Evolutionary conservation across 2,888 invertebrate genomes (phyloP), one percentile per base, ranked within the genome.

Genomic region (Rhamnusium bicolor): DNA sequence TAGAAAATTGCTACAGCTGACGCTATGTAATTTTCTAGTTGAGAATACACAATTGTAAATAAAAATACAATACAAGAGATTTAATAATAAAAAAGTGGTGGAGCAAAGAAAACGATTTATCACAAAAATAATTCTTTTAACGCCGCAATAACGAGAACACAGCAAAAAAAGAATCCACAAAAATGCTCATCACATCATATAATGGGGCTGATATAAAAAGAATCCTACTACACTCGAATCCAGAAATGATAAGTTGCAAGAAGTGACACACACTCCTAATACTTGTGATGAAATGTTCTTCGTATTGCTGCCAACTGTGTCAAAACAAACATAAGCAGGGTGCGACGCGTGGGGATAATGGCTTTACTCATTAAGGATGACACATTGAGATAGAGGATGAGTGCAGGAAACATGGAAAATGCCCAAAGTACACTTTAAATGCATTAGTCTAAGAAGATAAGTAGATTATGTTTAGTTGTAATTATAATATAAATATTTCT

Each of bases 41-140:
- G 77, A 72, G 72, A 75, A 73, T 78, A 75, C 73, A 73, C 77
- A 80, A 81, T 79, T 78, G 81, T 80, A 80, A 80, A 80, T 81
- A 81, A 77, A 80, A 81, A 79, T 77, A 79, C 72, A 69, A 72
- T 73, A 72, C 71, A 61, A 62, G 70, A 73, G 77, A 80, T 80
- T 79, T 77, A 76, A 74, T 76, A 69, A 66, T 63, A 77, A 80
- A 79, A n/a, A 77, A 79, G 73, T 73, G 76, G 73, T 71, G 69
- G 72, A 58, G 75, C 73, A 72, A 75, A 80, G 78, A 77, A 80
- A 80, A 79, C 80, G 80, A 82, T 80, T 80, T 80, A 80, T 80
- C 80, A 81, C 76, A 73, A 75, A 80, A 79, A 79, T 82, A 82
- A 82, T 82, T 81, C 78, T 78, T 76, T 81, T 81, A 82, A 80